Percentiles rank a stretch among this genome's conserved stretches.
Evolutionary conservation across 1,140 invertebrate species (phyloP).

Genomic region (Drosophila chauvacae): DNA sequence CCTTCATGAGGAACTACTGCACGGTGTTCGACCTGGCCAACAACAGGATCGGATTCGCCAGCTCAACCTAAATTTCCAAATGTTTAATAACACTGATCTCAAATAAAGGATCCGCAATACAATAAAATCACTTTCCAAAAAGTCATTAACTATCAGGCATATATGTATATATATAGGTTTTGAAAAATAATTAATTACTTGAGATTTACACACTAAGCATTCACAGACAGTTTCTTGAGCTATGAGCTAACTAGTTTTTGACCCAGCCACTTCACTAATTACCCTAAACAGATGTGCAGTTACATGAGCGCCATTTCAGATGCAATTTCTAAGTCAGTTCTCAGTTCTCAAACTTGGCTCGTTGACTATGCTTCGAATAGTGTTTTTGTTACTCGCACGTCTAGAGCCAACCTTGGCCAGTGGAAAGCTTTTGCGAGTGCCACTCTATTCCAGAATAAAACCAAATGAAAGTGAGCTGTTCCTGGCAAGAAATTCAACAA

Average conservation of each 20-base stretch:
- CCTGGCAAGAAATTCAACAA: neutral
- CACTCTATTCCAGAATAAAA: slow-evolving; percentile 7
- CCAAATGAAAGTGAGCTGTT: slow-evolving; percentile 4
- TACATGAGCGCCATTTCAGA: slow-evolving; percentile 3
- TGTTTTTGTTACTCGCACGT: slow-evolving; percentile 6
- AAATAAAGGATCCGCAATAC: neutral
- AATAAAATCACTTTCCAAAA: neutral
- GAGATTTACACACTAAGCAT: neutral
- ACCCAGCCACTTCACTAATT: slow-evolving; percentile 14
- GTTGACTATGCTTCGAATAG: slow-evolving; percentile 37
- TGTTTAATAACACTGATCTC: slow-evolving; percentile 19
- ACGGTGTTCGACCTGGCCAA: slow-evolving; percentile 16
- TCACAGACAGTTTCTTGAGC: neutral
- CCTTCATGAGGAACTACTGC: slow-evolving; percentile 30
- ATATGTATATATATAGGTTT: too few relatives aligned
- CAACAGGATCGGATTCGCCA: slow-evolving; percentile 33
- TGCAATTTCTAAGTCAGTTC: neutral
- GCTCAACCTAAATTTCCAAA: neutral
- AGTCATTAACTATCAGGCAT: neutral
- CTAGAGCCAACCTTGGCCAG: neutral
- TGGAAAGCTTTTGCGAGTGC: slow-evolving; percentile 18
- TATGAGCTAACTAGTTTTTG: neutral
- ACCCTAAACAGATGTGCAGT: slow-evolving; percentile 35
- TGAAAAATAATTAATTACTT: neutral
- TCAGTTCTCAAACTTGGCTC: slow-evolving; percentile 28